Conservation (phyloP, 2,888 invertebrate species). For the Mimas tiliae region DNA sequence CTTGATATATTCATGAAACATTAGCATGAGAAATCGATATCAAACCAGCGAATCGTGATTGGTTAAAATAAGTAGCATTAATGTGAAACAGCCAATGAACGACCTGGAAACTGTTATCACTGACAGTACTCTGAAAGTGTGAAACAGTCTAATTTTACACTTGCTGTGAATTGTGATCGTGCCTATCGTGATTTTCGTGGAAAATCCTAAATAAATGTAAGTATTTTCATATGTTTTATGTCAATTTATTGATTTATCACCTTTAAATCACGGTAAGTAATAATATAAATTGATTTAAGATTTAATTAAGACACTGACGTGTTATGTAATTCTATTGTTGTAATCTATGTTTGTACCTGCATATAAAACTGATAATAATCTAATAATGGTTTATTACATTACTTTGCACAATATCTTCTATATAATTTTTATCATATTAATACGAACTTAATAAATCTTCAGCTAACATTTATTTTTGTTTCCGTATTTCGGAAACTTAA, state of each 20-base stretch:
- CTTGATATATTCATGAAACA: not conserved
- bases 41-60: conserved; percentile 15
- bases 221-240: conserved; percentile 32
- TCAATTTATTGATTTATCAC: not conserved
- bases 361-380: not conserved
- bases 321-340: conserved; percentile 50
- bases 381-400: not conserved
- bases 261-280: too few species aligned
- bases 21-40: conserved; percentile 4
- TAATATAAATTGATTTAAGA: not conserved
- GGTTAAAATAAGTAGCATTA: not conserved
- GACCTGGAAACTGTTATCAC: not conserved
- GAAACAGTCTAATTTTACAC: conserved; percentile 42
- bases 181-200: conserved; percentile 34
- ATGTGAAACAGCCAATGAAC: conserved; percentile 10
- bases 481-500: too few species aligned
- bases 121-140: conserved; percentile 22
- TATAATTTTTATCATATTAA: too few species aligned
- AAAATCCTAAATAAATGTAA: conserved; percentile 44
- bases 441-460: too few species aligned
- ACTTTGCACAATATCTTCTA: not conserved
- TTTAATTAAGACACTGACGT: conserved; percentile 30
- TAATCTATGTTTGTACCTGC: conserved; percentile 11
- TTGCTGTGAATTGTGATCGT: conserved; percentile 46
- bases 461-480: too few species aligned